Conservation (phyloP, 2,113 vertebrate genomes). For the Morone saxatilis region DNA sequence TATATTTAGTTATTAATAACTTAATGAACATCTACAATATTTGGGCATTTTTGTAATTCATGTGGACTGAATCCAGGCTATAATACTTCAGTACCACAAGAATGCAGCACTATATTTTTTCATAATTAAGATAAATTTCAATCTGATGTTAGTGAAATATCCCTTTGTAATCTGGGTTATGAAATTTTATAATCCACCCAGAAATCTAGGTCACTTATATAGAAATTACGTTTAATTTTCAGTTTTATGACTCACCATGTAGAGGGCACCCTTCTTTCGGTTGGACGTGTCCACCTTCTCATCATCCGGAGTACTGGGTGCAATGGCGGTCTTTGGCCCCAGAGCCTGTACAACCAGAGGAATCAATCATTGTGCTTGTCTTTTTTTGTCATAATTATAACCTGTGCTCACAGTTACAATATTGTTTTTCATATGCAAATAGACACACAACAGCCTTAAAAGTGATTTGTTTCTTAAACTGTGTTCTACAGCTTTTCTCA, state of each 20-base stretch:
- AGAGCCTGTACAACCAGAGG: constrained; percentile 72
- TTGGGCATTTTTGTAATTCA: too few relatives aligned
- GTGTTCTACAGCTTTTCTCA: not conserved
- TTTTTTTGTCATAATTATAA: not conserved
- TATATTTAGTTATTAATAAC: too few relatives aligned
- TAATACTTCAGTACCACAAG: not conserved
- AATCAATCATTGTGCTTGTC: not conserved
- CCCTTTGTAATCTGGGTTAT: not conserved
- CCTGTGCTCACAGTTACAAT: not conserved
- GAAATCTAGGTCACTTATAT: not conserved
- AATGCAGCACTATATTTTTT: not conserved
- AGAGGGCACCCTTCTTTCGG: constrained; percentile 82
- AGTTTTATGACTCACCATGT: constrained; percentile 79
- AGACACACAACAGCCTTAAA: not conserved
- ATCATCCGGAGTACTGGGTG: constrained; percentile 77
- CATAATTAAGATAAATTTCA: not conserved
- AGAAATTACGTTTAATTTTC: not conserved
- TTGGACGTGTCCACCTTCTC: constrained; percentile 75
- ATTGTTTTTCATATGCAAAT: not conserved
- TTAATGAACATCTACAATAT: too few relatives aligned
- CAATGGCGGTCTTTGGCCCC: constrained; percentile 76
- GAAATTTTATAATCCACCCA: not conserved
- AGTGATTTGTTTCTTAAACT: not conserved
- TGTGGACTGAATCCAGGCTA: not conserved
- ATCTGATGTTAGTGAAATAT: not conserved